Evolutionary conservation across 2,888 invertebrate species (phyloP), one percentile per base, ranked within the genome.

Genomic region (Thera obeliscata): DNA sequence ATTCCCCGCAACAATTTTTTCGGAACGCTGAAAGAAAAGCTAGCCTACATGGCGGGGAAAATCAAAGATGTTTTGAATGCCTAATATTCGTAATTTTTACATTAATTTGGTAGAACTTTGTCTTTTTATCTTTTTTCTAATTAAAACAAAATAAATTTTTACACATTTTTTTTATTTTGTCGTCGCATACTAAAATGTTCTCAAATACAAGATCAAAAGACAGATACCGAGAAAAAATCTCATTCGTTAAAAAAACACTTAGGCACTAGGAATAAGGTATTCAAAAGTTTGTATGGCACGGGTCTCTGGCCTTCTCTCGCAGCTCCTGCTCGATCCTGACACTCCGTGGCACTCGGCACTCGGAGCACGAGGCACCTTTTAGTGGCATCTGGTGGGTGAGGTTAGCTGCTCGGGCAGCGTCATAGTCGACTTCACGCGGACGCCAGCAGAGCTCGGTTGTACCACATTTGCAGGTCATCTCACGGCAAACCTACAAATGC

Each of bases 391-490:
- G 90, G 72, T 91, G 85, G 9, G 75, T 81, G 8, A 88, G 74
- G 76, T 87, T 88, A 46, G 85, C 73, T 0, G 89, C 89, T 2
- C 90, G 82, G 1, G 85, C 86, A 0, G 87, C 83, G 70, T 89
- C 85, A 71, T 85, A 90, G 77, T 90, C 89, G 0, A 64, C 74
- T 35, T 84, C 80, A 0, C 90, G 87, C 0, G 93, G 91, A 5
- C 82, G 80, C 93, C 93, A 92, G 75, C 86, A 87, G 5, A 91
- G 78, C 57, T 88, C 86, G 0, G 84, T 85, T 38, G 83, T 78
- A 50, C 90, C 89, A 56, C 88, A 89, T 41, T 67, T 78, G 71
- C 90, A 88, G 0, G 88, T 87, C 90, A 91, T 90, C 43, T 91
- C 87, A 6, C 89, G 89, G 69, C 93, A 93, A 52, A 93, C 89